Evolutionary conservation across 2,113 vertebrate species (phyloP).

Genomic region (Tichodroma muraria): DNA sequence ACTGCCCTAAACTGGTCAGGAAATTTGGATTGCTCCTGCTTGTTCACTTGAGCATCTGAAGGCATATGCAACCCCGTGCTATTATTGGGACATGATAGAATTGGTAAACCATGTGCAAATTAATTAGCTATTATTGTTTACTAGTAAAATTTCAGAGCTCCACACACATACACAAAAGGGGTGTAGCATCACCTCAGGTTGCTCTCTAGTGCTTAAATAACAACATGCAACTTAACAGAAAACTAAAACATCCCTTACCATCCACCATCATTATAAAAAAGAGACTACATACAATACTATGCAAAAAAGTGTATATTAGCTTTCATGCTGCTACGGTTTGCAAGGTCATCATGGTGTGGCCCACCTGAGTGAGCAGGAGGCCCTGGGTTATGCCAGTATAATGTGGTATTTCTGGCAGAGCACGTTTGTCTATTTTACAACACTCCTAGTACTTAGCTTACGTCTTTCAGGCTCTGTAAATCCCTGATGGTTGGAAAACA

Average conservation of each 20-base stretch:
- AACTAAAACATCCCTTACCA: background rate
- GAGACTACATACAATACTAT: too few species aligned
- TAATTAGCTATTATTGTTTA: background rate
- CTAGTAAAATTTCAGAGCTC: background rate
- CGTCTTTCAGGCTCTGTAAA: background rate
- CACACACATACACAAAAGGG: background rate
- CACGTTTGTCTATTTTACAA: background rate
- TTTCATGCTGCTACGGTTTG: background rate
- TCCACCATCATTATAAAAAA: background rate
- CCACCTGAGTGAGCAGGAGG: background rate
- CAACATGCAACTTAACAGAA: background rate
- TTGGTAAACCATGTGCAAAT: background rate
- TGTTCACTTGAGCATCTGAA: background rate
- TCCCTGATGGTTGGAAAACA: background rate
- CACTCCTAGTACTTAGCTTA: background rate
- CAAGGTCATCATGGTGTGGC: fast-evolving
- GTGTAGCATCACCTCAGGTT: background rate
- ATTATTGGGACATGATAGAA: background rate
- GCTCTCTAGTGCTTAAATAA: background rate
- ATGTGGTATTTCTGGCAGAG: background rate
- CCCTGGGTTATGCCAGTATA: background rate
- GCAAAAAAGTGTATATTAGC: background rate
- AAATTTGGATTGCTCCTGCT: background rate
- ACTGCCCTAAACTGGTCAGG: background rate
- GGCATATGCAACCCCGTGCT: background rate